Evolutionary conservation across 2,797 vertebrate genomes (phyloP).

Genomic region (Myiotriccus ornatus): DNA sequence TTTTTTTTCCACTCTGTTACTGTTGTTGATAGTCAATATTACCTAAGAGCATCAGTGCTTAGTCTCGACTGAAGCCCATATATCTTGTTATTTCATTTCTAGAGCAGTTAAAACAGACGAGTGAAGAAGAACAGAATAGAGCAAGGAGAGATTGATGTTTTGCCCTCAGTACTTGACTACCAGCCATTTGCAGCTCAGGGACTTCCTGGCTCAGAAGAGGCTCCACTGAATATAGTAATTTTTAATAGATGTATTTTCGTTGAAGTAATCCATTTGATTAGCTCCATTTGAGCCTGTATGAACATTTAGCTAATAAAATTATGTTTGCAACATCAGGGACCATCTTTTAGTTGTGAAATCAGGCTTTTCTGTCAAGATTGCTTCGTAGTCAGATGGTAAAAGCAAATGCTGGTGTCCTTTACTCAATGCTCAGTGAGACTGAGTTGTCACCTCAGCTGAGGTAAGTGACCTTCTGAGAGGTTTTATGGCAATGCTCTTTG

Average conservation of each 20-base stretch:
- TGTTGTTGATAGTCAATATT: neutral
- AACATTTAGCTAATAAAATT: neutral
- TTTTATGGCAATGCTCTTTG: neutral
- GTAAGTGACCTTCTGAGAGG: neutral
- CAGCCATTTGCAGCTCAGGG: neutral
- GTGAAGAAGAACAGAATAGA: neutral
- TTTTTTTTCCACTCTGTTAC: neutral
- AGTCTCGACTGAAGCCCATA: neutral
- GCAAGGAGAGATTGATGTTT: neutral
- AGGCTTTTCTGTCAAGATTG: neutral
- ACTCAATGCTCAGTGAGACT: neutral
- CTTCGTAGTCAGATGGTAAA: neutral
- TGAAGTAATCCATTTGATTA: neutral
- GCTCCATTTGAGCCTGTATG: neutral
- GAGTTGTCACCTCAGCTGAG: neutral
- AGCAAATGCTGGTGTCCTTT: neutral
- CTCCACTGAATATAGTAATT: neutral
- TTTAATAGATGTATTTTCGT: neutral
- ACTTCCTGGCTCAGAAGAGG: neutral
- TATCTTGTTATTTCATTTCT: neutral
- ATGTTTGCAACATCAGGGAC: neutral
- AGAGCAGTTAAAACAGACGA: neutral
- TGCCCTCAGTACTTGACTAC: neutral
- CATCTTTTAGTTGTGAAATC: neutral
- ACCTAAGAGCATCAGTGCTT: neutral